Conservation (phyloP, 2,888 invertebrate species). For the Himalopsyche japonica region DNA sequence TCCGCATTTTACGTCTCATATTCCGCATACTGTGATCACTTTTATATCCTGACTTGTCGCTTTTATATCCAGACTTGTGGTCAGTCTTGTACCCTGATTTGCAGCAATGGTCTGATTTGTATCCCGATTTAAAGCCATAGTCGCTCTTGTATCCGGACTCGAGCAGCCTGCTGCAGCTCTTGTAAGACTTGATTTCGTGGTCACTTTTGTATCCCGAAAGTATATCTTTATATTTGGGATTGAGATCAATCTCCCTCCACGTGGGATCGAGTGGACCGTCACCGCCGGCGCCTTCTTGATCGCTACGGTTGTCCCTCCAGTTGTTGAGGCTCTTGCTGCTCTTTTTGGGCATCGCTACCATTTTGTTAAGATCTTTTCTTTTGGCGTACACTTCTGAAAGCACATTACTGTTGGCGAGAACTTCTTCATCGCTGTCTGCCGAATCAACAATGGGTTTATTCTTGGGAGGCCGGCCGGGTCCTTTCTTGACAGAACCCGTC, state of each 20-base stretch:
- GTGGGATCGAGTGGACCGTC: slow-evolving; percentile 65
- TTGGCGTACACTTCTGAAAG: slow-evolving; percentile 59
- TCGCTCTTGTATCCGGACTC: slow-evolving; percentile 67
- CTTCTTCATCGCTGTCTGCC: slow-evolving; percentile 52
- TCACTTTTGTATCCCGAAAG: slow-evolving; percentile 66
- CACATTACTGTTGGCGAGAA: slow-evolving; percentile 50
- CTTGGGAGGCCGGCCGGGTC: slow-evolving; percentile 57
- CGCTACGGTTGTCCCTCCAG: slow-evolving; percentile 58
- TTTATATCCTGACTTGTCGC: slow-evolving; percentile 59
- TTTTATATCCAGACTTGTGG: slow-evolving; percentile 62
- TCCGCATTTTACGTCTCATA: slow-evolving; percentile 56
- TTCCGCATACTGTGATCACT: slow-evolving; percentile 62
- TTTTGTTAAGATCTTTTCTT: slow-evolving; percentile 57
- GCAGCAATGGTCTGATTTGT: slow-evolving; percentile 53
- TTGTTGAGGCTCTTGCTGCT: slow-evolving; percentile 51
- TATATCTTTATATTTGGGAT: slow-evolving; percentile 66
- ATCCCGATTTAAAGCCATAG: slow-evolving; percentile 60
- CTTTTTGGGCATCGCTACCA: slow-evolving; percentile 52
- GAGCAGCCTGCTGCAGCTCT: slow-evolving; percentile 58
- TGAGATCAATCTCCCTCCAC: slow-evolving; percentile 67
- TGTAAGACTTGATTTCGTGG: slow-evolving; percentile 58
- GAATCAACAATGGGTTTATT: slow-evolving; percentile 55
- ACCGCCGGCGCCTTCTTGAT: slow-evolving; percentile 55
- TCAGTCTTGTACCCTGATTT: slow-evolving; percentile 66
- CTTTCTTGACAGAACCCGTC: slow-evolving; percentile 51